Evolutionary conservation across 2,113 vertebrate genomes (phyloP).

Genomic region (Neodontobutis hainanensis): DNA sequence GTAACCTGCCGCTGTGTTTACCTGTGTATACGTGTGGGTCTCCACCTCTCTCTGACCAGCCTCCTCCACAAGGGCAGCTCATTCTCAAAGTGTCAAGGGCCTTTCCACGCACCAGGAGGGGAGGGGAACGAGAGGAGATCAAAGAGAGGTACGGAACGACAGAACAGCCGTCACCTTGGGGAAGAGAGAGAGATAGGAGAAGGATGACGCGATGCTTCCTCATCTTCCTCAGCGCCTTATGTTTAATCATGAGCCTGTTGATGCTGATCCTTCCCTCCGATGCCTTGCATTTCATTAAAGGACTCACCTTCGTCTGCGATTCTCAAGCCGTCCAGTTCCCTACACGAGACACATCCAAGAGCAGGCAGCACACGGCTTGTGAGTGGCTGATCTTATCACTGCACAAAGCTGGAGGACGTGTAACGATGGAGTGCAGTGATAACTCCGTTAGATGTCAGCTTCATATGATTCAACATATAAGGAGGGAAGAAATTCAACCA

Average conservation of each 20-base stretch:
- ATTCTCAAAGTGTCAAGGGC: constrained; percentile 67
- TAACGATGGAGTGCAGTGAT: constrained; percentile 36
- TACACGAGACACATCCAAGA: neutral
- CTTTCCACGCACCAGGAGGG: constrained; percentile 35
- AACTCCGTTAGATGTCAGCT: constrained; percentile 27
- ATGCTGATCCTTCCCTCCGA: constrained; percentile 55
- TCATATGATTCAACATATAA: constrained; percentile 7
- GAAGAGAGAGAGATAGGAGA: constrained; percentile 36
- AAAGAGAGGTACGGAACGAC: constrained; percentile 39
- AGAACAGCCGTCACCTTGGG: constrained; percentile 65
- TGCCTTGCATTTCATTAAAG: constrained; percentile 50
- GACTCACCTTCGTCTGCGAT: constrained; percentile 38
- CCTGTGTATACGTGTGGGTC: neutral
- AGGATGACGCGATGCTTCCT: constrained; percentile 51
- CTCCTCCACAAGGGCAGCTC: constrained; percentile 59
- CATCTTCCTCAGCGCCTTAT: constrained; percentile 46
- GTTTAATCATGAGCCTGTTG: constrained; percentile 72
- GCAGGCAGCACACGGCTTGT: constrained; percentile 1
- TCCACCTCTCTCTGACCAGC: constrained; percentile 19
- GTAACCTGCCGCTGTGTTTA: neutral
- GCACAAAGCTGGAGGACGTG: constrained; percentile 27
- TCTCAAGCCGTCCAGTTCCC: neutral
- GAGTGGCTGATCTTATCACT: constrained; percentile 44
- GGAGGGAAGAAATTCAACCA: constrained; percentile 1
- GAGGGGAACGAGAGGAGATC: constrained; percentile 36